A percentile compares a stretch with the other conserved stretches of the same genome.
These are phyloP conservation scores for Drosophila buzzatii DNA, from an alignment of 2,888 invertebrate species.

Conservation along the genomic window DNA sequence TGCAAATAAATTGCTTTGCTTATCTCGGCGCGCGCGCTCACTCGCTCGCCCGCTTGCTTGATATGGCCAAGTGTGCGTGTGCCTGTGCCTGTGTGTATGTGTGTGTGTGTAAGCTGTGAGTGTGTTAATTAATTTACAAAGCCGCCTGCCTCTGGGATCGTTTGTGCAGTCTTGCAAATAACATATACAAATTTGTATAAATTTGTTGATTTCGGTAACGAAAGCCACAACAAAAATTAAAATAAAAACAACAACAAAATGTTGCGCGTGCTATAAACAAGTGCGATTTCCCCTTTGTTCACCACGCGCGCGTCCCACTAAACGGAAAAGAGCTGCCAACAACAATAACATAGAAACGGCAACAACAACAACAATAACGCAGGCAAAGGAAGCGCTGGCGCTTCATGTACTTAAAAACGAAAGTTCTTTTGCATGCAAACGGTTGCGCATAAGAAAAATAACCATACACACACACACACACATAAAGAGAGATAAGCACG, in stretches of 20 bases:
- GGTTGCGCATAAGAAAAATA: constrained; percentile 45
- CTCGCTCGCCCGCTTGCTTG: constrained; percentile 39
- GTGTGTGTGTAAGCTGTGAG: constrained; percentile 39
- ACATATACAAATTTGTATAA: constrained; percentile 41
- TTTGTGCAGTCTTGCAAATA: constrained; percentile 51
- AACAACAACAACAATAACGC: constrained; percentile 14
- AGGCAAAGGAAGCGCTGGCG: constrained; percentile 42
- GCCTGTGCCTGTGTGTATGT: constrained; percentile 30
- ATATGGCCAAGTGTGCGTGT: constrained; percentile 49
- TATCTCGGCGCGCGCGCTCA: constrained; percentile 69
- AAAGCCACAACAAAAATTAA: neutral
- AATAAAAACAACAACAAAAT: constrained; percentile 14
- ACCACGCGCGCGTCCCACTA: constrained; percentile 35
- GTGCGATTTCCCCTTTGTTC: constrained; percentile 30
- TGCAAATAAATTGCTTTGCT: constrained; percentile 81
- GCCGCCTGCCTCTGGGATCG: constrained; percentile 41
- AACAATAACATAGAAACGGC: constrained; percentile 16
- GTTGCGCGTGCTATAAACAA: constrained; percentile 51
- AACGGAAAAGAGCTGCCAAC: constrained; percentile 26
- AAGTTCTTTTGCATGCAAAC: constrained; percentile 73
- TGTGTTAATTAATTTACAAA: constrained; percentile 76
- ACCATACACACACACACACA: constrained; percentile 17
- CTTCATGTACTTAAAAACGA: constrained; percentile 70
- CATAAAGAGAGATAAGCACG: neutral
- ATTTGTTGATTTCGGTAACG: constrained; percentile 41